Evolutionary conservation across 2,888 invertebrate genomes (phyloP), one percentile per base, ranked within the genome.

Genomic region (Pyrochroa serraticornis): DNA sequence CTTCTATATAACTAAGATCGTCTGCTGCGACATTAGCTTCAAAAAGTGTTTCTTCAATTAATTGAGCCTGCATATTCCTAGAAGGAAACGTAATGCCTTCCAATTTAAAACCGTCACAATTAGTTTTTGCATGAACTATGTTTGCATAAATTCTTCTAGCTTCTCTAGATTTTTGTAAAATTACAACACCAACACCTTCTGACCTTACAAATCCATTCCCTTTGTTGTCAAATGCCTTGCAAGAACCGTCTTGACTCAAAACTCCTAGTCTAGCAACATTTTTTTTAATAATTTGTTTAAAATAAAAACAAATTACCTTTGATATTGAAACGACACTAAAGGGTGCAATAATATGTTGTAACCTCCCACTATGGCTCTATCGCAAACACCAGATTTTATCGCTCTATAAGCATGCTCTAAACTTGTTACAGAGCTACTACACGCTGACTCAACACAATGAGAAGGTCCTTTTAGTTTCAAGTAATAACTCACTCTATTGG

Each of bases 391-490:
- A 64, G 86, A 85, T 34, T 90, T 82, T 42, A 95, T 86, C 0
- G 91, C 85, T 45, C 84, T 83, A 75, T 89, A 91, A 7, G 91
- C 93, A 63, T 90, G 88, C 69, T 96, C 93, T 51, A 97, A 65
- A 0, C 95, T 96, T 68, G 91, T 87, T 65, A 95, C 83, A 6
- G 95, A 92, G 51, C 96, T 96, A 9, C 94, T 95, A 77, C 97
- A 97, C 0, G 97, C 97, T 0, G 95, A 94, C 79, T 97, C 97
- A 7, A 94, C 83, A 0, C 91, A 85, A 79, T 88, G 92, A 3
- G 95, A 94, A 0, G 95, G 95, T 0, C 97, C 95, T 69, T 89
- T 90, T 12, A 93, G 83, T 22, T 95, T 95, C 60, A 97, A 84
- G 80, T 89, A 89, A 77, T 92, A 96, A 1, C 95, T 95, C 63